Evolutionary conservation across 2,113 vertebrate genomes (phyloP).

Genomic region (Cyanoliseus patagonus): DNA sequence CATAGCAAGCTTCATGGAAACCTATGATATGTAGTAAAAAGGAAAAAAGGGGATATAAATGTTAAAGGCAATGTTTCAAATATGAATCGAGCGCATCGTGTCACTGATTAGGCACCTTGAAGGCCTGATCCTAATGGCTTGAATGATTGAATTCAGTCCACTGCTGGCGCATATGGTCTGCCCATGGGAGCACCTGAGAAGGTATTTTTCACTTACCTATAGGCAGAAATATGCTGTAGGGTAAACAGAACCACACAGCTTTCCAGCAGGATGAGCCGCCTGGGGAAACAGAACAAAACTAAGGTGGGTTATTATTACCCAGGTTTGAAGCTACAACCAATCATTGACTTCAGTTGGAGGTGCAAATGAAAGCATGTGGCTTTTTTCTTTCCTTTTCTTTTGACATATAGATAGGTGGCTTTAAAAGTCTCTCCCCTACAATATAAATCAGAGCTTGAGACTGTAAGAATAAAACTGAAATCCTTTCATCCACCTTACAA

Average conservation of each 20-base stretch:
- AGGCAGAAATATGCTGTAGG: neutral
- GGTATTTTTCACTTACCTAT: neutral
- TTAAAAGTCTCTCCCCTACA: neutral
- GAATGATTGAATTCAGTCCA: neutral
- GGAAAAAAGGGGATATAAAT: neutral
- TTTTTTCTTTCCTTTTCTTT: neutral
- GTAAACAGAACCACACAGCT: neutral
- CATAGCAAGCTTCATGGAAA: neutral
- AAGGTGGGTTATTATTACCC: neutral
- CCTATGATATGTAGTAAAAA: neutral
- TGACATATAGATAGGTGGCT: neutral
- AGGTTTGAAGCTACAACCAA: neutral
- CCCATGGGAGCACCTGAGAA: neutral
- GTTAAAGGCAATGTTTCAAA: neutral
- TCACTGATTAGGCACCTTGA: neutral
- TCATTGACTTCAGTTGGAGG: neutral
- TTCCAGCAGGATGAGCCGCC: neutral
- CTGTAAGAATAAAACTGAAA: neutral
- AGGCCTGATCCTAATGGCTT: neutral
- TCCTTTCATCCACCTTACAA: neutral
- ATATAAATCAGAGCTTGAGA: neutral
- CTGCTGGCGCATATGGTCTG: neutral
- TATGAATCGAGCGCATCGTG: accelerated
- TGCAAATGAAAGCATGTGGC: neutral
- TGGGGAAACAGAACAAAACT: neutral